A percentile compares a stretch with the other conserved stretches of the same genome.
Conservation (phyloP, 2,797 vertebrate species). For the Delichon dasypus region DNA sequence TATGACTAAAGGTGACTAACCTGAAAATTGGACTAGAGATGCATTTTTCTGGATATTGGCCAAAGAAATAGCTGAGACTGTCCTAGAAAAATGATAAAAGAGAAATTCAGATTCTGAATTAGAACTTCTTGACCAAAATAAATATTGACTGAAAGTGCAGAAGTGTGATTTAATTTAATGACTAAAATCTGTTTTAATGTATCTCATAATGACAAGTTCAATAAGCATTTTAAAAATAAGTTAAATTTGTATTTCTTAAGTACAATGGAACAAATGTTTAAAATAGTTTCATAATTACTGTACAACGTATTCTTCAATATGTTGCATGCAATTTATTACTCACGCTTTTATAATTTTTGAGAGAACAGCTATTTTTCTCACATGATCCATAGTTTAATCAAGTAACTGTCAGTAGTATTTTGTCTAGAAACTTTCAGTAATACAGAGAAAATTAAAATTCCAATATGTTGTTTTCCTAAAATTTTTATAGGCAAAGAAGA, state of each 20-base stretch:
- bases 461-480: conserved; percentile 83
- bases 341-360: conserved; percentile 9
- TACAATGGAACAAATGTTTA: conserved; percentile 62
- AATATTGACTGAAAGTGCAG: background rate
- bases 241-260: background rate
- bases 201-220: background rate
- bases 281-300: conserved; percentile 18
- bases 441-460: conserved; percentile 68
- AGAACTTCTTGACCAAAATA: background rate
- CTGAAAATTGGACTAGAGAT: background rate
- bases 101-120: background rate
- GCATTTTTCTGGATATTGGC: background rate
- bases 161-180: background rate
- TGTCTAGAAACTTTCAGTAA: conserved; percentile 58
- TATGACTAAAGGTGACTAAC: background rate
- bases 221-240: background rate
- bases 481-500: conserved; percentile 92
- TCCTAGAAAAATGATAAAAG: background rate
- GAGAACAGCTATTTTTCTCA: background rate
- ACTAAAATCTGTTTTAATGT: background rate
- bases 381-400: conserved; percentile 15
- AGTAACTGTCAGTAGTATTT: conserved; percentile 39
- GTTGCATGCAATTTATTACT: conserved; percentile 46
- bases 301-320: background rate
- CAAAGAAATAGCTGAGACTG: background rate